These are phyloP conservation scores for Fundulus diaphanus DNA, from an alignment of 2,797 vertebrate genomes.

Conservation along the genomic window DNA sequence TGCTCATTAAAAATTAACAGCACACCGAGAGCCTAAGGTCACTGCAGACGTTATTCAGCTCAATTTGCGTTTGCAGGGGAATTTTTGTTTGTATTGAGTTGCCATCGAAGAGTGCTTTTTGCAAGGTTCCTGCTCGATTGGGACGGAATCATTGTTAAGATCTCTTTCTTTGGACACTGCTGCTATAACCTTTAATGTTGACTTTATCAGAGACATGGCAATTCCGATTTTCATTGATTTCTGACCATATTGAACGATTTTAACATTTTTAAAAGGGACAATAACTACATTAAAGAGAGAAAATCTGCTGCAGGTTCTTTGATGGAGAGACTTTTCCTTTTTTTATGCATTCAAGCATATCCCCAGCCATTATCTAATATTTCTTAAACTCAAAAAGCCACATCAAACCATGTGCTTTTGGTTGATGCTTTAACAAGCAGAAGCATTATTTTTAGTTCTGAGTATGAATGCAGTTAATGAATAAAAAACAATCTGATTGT, in stretches of 20 bases:
- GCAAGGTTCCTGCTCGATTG: neutral
- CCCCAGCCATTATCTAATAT: neutral
- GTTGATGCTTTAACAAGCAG: neutral
- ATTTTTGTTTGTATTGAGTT: slow-evolving; percentile 10
- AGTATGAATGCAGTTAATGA: neutral
- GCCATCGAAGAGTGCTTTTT: slow-evolving; percentile 5
- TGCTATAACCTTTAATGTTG: neutral
- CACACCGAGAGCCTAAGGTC: slow-evolving; percentile 47
- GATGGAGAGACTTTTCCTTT: neutral
- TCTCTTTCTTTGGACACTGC: neutral
- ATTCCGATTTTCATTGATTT: neutral
- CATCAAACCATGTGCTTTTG: neutral
- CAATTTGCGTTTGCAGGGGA: slow-evolving; percentile 30
- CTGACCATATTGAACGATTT: neutral
- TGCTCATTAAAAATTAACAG: slow-evolving; percentile 74
- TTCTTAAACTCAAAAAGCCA: neutral
- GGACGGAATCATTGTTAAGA: neutral
- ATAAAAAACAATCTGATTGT: neutral
- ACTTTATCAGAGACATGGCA: neutral
- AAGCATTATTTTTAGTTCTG: neutral
- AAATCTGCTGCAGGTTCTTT: too few species aligned
- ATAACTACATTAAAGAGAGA: neutral
- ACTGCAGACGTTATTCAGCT: slow-evolving; percentile 40
- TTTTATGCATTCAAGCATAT: neutral
- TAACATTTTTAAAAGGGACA: neutral